Evolutionary conservation across 2,888 invertebrate genomes (phyloP).

Genomic region (Chrysodeixis includens): DNA sequence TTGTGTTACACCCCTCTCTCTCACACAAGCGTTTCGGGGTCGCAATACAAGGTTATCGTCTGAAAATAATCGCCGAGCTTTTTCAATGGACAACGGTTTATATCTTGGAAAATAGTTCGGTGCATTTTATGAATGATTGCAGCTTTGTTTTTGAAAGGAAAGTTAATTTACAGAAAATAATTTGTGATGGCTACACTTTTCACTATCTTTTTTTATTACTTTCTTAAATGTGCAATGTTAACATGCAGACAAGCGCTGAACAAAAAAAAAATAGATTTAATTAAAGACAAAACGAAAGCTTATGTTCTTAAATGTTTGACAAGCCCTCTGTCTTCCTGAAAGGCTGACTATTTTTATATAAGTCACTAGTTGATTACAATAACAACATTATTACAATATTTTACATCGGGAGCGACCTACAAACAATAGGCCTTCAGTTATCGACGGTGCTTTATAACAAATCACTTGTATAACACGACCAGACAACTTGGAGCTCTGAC

Average conservation of each 20-base stretch:
- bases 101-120: slow-evolving; percentile 48
- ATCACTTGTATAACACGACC: slow-evolving; percentile 72
- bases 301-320: not conserved
- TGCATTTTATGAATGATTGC: slow-evolving; percentile 33
- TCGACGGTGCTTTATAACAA: slow-evolving; percentile 77
- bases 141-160: no score
- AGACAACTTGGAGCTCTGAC: slow-evolving; percentile 64
- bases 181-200: no score
- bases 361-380: slow-evolving; percentile 65
- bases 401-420: slow-evolving; percentile 71
- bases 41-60: slow-evolving; percentile 79
- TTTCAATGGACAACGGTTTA: slow-evolving; percentile 65
- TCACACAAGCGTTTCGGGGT: slow-evolving; percentile 77
- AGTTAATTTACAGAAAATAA: no score
- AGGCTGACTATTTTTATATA: slow-evolving; percentile 40
- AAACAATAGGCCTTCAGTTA: slow-evolving; percentile 81
- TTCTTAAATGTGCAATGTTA: no score
- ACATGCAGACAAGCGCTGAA: no score
- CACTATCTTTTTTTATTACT: no score
- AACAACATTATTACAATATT: slow-evolving; percentile 71
- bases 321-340: slow-evolving; percentile 28
- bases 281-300: not conserved
- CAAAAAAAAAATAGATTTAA: not conserved
- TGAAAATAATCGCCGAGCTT: slow-evolving; percentile 72
- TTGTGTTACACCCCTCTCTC: slow-evolving; percentile 85